These are phyloP conservation scores for Aphelinus atriplicis DNA, from an alignment of 1,140 invertebrate genomes.

Conservation along the genomic window DNA sequence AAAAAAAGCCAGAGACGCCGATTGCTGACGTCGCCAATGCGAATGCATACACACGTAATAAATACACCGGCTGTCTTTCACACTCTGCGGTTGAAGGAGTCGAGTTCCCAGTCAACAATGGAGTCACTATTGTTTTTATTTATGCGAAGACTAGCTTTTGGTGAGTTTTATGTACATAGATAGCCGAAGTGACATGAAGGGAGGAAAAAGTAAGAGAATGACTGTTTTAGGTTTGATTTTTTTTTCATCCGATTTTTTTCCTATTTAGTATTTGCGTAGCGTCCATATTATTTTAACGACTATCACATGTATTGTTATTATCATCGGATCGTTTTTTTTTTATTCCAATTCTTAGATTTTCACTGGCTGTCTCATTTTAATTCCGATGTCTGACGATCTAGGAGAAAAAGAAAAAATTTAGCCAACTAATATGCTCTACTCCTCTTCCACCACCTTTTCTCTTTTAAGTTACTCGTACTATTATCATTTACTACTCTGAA, in stretches of 20 bases:
- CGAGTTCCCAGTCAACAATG: conserved; percentile 53
- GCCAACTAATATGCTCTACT: not conserved
- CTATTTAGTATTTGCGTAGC: conserved; percentile 32
- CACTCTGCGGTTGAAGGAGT: conserved; percentile 56
- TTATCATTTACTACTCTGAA: conserved; percentile 31
- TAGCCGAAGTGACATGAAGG: conserved; percentile 18
- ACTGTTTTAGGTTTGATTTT: conserved; percentile 33
- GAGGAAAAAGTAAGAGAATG: conserved; percentile 26
- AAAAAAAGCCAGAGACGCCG: conserved; percentile 6
- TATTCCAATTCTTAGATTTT: conserved; percentile 5
- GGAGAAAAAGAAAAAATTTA: not conserved
- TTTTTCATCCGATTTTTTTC: conserved; percentile 8
- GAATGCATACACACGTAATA: conserved; percentile 44
- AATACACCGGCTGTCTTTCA: conserved; percentile 63
- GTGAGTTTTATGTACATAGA: conserved; percentile 26
- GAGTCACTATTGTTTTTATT: conserved; percentile 41
- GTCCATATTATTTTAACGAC: conserved; percentile 17
- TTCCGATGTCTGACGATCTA: not conserved
- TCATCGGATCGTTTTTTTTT: conserved; percentile 18
- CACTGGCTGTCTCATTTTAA: conserved; percentile 14
- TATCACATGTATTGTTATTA: conserved; percentile 21
- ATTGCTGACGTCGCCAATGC: conserved; percentile 4
- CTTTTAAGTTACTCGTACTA: conserved; percentile 35
- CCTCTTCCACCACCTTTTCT: conserved; percentile 14
- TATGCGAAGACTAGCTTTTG: conserved; percentile 37